phyloP scores from a whole-genome alignment of 2,113 vertebrate genomes.

The Odocoileus hemionus region DNA sequence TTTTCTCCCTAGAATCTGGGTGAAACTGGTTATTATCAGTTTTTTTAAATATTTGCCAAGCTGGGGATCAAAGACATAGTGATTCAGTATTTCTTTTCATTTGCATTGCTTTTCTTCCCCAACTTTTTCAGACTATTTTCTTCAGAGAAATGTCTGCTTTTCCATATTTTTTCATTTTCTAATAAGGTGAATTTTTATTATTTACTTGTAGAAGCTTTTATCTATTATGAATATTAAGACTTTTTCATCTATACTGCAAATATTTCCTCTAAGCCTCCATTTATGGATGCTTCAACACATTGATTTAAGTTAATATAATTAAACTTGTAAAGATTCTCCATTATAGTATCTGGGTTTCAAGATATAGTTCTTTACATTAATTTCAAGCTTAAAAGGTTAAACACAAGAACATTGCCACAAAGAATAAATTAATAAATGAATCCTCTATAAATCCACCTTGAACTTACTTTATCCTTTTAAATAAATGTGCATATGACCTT shows the following conservation, averaged over 20 bases:
- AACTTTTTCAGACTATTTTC: neutral
- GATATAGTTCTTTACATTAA: constrained; percentile 26
- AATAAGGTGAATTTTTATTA: neutral
- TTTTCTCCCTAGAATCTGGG: neutral
- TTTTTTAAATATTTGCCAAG: constrained; percentile 4
- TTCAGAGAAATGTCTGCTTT: neutral
- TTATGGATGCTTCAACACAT: neutral
- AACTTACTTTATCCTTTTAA: neutral
- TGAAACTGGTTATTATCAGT: neutral
- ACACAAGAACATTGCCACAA: neutral
- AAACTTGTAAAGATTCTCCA: neutral
- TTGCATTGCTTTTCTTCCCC: neutral
- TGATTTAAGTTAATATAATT: neutral
- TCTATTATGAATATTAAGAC: neutral
- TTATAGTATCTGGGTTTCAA: constrained; percentile 18
- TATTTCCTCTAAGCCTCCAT: neutral
- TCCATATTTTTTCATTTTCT: neutral
- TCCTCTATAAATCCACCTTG: neutral
- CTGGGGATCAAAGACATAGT: neutral
- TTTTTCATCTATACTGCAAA: constrained; percentile 3
- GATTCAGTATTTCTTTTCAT: neutral
- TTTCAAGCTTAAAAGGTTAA: neutral
- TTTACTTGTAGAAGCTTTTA: neutral
- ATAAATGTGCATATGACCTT: neutral
- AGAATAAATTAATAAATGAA: constrained; percentile 38